Evolutionary conservation across 1,140 invertebrate genomes (phyloP), one percentile per base, ranked within the genome.

Genomic region (Hetaerina americana): DNA sequence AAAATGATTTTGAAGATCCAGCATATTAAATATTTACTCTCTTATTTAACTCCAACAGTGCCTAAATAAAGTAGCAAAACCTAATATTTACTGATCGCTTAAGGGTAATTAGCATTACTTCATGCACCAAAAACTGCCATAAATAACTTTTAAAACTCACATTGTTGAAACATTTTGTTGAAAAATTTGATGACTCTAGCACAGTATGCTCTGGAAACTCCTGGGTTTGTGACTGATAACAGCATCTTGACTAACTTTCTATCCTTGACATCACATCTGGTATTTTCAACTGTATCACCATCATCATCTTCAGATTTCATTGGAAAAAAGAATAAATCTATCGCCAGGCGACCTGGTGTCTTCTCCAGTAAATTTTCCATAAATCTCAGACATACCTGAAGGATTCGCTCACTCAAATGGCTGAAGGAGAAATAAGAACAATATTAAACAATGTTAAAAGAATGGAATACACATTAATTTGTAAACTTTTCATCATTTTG

Each of bases 291-390:
- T 1, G 84, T 85, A 29, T 76, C 75, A 2, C 10, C 40, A 57
- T 57, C 40, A 2, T 18, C 2, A 10, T 1, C 29, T 5, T 26
- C 31, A 73, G 5, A 66, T 26, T 26, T 74, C 10, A 57, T 57
- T 57, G 22, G 2, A 12, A 57, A 57, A 72, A 95, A 95, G 75
- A 96, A 94, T 73, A 87, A 83, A 72, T 92, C 89, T 75, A 96
- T 86, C 0, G 94, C 93, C 76, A 88, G 85, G 66, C 91, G 86
- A 0, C 93, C 94, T 0, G 89, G 84, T 15, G 88, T 83, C 74
- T 90, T 90, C 27, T 95, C 93, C 10, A 96, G 77, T 69, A 94
- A 85, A 74, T 88, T 88, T 80, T 95, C 93, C 87, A 95, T 91
- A 76, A 93, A 95, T 74, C 90, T 85, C 8, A 92, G 79, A 76